These are phyloP conservation scores for Blastomussa wellsi DNA, from an alignment of 92 coral and sea anemone species.

Conservation along the genomic window DNA sequence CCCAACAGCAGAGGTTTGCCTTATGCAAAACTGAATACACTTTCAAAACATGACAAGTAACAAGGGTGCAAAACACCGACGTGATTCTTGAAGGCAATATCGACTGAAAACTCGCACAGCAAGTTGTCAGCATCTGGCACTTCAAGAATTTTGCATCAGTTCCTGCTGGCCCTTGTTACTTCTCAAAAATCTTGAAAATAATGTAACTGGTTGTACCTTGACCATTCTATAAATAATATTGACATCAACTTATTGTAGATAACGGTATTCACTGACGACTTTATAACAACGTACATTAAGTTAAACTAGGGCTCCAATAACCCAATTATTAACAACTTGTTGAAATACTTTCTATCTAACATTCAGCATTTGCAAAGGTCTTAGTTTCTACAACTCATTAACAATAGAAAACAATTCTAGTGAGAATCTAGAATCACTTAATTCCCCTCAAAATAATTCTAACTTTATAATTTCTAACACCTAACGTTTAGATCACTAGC, in stretches of 20 bases:
- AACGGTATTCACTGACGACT: constrained; percentile 1
- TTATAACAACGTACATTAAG: constrained; percentile 10
- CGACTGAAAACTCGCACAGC: constrained; percentile 31
- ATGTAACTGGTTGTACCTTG: constrained; percentile 22
- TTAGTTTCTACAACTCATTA: background rate
- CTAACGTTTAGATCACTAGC: background rate
- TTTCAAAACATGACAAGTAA: constrained; percentile 2
- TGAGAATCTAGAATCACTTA: background rate
- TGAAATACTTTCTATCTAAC: constrained; percentile 1
- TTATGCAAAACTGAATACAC: background rate
- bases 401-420: background rate
- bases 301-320: constrained; percentile 7
- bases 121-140: constrained; percentile 3
- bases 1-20: background rate
- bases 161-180: background rate
- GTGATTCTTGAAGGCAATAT: constrained; percentile 3
- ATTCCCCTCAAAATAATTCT: background rate
- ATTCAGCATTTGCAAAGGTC: constrained; percentile 4
- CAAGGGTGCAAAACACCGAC: background rate
- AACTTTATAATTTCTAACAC: background rate
- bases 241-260: background rate
- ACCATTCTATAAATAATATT: constrained; percentile 40
- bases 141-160: background rate
- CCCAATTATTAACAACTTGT: constrained; percentile 8
- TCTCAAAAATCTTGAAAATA: constrained; percentile 12